These are phyloP conservation scores for Agrochola circellaris DNA, from an alignment of 2,888 invertebrate species.

Conservation along the genomic window DNA sequence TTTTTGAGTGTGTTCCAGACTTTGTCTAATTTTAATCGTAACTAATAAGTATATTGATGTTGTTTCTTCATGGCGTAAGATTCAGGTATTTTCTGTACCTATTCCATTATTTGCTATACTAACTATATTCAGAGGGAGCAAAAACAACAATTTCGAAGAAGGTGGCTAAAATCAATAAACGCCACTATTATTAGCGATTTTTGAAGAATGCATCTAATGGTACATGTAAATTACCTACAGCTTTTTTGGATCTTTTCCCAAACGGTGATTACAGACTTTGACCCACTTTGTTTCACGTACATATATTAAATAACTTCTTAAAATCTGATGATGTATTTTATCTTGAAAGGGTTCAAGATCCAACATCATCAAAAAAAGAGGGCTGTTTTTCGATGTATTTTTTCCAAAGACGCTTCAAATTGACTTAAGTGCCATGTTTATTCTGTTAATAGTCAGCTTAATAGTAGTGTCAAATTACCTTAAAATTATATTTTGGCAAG, in stretches of 20 bases:
- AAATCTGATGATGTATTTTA: not conserved
- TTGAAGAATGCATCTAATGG: not conserved
- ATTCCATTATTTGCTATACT: not conserved
- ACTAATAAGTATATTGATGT: not conserved
- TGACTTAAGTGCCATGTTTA: not conserved
- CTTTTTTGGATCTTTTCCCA: not conserved
- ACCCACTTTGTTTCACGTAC: not conserved
- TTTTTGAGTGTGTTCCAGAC: not conserved
- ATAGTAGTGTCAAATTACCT: too few species aligned
- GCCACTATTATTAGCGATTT: not conserved
- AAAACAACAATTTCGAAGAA: not conserved
- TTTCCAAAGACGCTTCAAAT: not conserved
- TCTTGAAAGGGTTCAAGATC: too few species aligned
- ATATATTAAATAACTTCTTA: too few species aligned
- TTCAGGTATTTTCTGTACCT: not conserved
- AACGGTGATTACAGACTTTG: not conserved
- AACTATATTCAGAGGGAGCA: not conserved
- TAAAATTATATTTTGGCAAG: not conserved
- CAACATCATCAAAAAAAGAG: too few species aligned
- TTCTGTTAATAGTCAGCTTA: not conserved
- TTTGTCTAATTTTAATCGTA: not conserved
- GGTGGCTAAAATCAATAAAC: not conserved
- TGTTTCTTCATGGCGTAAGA: not conserved
- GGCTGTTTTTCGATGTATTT: too few species aligned
- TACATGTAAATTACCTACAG: not conserved